phyloP scores from a whole-genome alignment of 2,113 vertebrate species.

The Hippocampus comes region DNA sequence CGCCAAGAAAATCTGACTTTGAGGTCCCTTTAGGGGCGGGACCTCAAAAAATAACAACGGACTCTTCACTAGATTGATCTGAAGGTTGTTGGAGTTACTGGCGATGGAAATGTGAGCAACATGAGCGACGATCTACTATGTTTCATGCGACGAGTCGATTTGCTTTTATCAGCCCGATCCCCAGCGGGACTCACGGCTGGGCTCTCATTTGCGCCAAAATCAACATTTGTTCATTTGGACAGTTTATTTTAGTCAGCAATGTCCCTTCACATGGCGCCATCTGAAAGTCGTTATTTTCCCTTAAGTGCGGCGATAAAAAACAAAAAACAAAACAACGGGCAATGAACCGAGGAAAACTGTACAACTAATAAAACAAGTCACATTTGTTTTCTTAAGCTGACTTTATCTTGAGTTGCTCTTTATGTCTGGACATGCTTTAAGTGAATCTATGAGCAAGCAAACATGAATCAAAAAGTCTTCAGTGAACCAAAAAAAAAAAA shows the following conservation, averaged over 20 bases:
- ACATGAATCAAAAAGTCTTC: conserved; percentile 14
- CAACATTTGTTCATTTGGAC: conserved; percentile 21
- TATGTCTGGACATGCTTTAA: conserved; percentile 1
- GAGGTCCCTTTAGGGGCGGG: not conserved
- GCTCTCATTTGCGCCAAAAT: conserved; percentile 33
- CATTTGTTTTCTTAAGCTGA: conserved; percentile 27
- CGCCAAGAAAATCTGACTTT: conserved; percentile 1
- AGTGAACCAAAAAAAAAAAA: not conserved
- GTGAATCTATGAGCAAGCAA: conserved; percentile 8
- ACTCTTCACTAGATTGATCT: not conserved
- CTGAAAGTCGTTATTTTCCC: conserved; percentile 55
- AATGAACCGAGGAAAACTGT: conserved; percentile 7
- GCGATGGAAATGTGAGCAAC: not conserved
- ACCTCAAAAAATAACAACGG: not conserved
- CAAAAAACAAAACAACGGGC: not conserved
- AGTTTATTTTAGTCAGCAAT: conserved; percentile 32
- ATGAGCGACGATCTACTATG: not conserved
- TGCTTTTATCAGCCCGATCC: not conserved
- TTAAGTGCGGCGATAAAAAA: conserved; percentile 24
- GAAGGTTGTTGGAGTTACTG: not conserved
- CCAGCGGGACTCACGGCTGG: not conserved
- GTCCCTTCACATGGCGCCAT: conserved; percentile 35
- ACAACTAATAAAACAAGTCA: conserved; percentile 41
- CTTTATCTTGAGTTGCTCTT: conserved; percentile 27
- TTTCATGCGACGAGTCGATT: not conserved